Evolutionary conservation across 2,888 invertebrate genomes (phyloP).

Genomic region (Metalampra italica): DNA sequence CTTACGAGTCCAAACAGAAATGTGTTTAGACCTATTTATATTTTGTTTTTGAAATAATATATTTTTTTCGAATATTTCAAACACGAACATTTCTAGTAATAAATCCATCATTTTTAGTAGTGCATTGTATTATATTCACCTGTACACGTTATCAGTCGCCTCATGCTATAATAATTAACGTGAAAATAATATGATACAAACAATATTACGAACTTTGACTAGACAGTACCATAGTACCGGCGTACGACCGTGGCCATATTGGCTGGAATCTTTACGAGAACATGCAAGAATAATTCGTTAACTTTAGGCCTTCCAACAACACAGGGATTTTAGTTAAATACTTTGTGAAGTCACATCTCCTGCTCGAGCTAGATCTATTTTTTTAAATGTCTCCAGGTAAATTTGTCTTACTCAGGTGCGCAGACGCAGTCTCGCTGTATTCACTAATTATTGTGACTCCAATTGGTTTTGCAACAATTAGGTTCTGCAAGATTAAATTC

Average conservation of each 20-base stretch:
- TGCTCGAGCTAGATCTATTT: too few species aligned
- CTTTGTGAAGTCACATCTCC: not conserved
- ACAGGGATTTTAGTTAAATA: constrained; percentile 44
- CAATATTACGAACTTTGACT: constrained; percentile 69
- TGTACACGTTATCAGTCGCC: constrained; percentile 33
- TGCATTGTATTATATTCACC: constrained; percentile 9
- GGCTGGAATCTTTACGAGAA: constrained; percentile 51
- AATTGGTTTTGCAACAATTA: too few species aligned
- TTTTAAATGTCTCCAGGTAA: too few species aligned
- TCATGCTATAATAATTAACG: constrained; percentile 39
- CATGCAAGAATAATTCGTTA: constrained; percentile 36
- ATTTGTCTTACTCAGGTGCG: too few species aligned
- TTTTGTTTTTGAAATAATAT: too few species aligned
- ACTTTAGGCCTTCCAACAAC: constrained; percentile 48
- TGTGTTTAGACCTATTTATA: too few species aligned
- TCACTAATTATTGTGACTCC: too few species aligned
- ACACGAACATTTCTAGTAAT: constrained; percentile 10
- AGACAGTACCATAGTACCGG: constrained; percentile 73
- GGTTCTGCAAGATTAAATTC: too few species aligned
- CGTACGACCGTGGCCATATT: constrained; percentile 51
- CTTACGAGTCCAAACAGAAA: too few species aligned
- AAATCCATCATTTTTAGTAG: constrained; percentile 7
- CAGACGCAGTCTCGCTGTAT: too few species aligned
- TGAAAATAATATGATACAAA: constrained; percentile 65
- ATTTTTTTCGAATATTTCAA: constrained; percentile 1